Percentiles rank a stretch among this genome's conserved stretches.
phyloP scores from a whole-genome alignment of 2,888 invertebrate species.

The Colostygia pectinataria region DNA sequence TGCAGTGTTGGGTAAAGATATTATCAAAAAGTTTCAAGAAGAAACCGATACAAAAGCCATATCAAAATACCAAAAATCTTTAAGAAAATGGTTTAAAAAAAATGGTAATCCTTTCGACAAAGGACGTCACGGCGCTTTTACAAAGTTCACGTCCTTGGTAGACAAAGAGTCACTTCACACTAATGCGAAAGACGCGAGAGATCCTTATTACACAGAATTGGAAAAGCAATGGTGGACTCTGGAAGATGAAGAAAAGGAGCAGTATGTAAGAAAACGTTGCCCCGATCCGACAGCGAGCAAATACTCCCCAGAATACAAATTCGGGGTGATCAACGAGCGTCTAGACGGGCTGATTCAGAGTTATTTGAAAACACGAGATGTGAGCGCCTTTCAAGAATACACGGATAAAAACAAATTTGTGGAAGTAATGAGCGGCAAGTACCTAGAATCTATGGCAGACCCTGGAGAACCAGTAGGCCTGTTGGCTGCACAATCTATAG shows the following conservation, averaged over 20 bases:
- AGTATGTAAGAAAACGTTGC: constrained; percentile 81
- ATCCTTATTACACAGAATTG: constrained; percentile 82
- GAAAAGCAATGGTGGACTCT: constrained; percentile 86
- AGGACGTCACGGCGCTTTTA: constrained; percentile 81
- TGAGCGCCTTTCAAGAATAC: constrained; percentile 47
- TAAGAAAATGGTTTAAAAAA: constrained; percentile 85
- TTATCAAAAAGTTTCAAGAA: constrained; percentile 83
- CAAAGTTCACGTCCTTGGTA: constrained; percentile 81
- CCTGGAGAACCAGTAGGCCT: constrained; percentile 99
- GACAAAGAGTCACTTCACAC: constrained; percentile 72
- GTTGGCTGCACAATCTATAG: constrained; percentile 98
- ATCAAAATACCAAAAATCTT: constrained; percentile 81
- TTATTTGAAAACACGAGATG: constrained; percentile 78
- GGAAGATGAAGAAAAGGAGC: constrained; percentile 82
- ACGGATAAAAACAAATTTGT: constrained; percentile 81
- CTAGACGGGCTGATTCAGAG: constrained; percentile 86
- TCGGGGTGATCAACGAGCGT: constrained; percentile 93
- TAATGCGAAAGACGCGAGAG: constrained; percentile 74
- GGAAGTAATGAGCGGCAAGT: constrained; percentile 89
- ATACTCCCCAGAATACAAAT: constrained; percentile 88
- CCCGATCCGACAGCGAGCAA: constrained; percentile 90
- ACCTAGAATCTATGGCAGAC: constrained; percentile 88
- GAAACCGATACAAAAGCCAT: constrained; percentile 77
- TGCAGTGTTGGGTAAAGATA: constrained; percentile 83
- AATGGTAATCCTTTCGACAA: constrained; percentile 72